Evolutionary conservation across 2,113 vertebrate species (phyloP), one percentile per base, ranked within the genome.

Genomic region (Pagrus major): DNA sequence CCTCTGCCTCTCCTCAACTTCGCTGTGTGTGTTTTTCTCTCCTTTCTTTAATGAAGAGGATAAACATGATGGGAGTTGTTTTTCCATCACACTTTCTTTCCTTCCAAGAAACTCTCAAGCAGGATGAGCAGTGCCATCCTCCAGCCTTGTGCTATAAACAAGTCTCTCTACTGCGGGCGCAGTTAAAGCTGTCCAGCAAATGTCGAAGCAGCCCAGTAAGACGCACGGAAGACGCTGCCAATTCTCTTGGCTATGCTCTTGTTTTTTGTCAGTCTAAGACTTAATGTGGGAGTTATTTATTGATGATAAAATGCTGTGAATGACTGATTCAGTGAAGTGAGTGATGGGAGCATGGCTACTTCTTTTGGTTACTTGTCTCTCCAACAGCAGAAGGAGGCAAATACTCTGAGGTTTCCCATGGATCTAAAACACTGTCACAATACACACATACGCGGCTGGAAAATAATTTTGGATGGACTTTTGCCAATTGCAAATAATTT

Each of bases 61-160:
- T 76, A 75, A 81, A 76, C 74, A 85, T 66, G 23, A 55, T 71
- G 27, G 25, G n/a, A 74, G 58, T 80, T 74, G 33, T 73, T 79
- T 66, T 66, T 42, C 6, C 56, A 63, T 29, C 49, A 70, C 27
- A 41, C 61, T 61, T 77, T 64, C n/a, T 56, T 70, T 37, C 16
- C 76, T 18, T 86, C 81, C 72, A 86, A 80, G 54, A 75, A 82
- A 74, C 67, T 71, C 56, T 82, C 59, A 66, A 58, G 61, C 6
- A 6, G 81, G 39, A 51, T 31, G 21, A 59, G 64, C 82, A 39
- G 59, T 73, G 84, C 58, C 65, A 82, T 88, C 77, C 61, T 81
- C 54, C 56, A 71, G 55, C 56, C 58, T 71, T 78, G 64, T 58
- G 58, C 44, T 39, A 16, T 27, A 60, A 71, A 75, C 41, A 72